A percentile compares a stretch with the other conserved stretches of the same genome.
phyloP scores from a whole-genome alignment of 2,888 invertebrate species.

The Cantharis nigra region DNA sequence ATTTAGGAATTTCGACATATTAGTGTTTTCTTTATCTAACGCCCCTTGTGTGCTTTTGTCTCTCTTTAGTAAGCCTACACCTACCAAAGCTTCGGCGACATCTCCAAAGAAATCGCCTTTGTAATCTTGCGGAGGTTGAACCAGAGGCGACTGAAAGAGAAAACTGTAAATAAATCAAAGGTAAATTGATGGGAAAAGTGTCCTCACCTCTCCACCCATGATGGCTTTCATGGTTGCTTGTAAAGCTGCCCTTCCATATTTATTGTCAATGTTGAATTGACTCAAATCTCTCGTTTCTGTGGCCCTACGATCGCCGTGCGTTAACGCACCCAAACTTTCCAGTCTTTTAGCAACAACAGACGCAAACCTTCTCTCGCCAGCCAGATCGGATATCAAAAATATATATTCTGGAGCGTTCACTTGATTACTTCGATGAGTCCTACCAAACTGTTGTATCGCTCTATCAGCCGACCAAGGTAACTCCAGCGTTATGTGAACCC shows the following conservation, averaged over 20 bases:
- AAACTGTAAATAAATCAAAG: too few species aligned
- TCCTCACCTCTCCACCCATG: constrained; percentile 75
- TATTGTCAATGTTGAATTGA: constrained; percentile 98
- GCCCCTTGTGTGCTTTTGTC: constrained; percentile 81
- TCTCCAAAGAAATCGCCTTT: constrained; percentile 94
- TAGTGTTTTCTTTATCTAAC: constrained; percentile 92
- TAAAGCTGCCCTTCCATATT: constrained; percentile 90
- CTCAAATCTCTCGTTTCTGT: constrained; percentile 96
- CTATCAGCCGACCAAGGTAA: constrained; percentile 99
- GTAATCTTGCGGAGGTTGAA: constrained; percentile 85
- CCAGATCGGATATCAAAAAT: constrained; percentile 97
- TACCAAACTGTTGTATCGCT: constrained; percentile 98
- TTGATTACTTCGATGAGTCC: constrained; percentile 64
- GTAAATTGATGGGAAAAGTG: too few species aligned
- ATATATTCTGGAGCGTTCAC: constrained; percentile 99
- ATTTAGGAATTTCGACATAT: constrained; percentile 98
- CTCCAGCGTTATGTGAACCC: constrained; percentile 98
- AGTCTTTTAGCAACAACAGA: constrained; percentile 95
- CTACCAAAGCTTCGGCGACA: constrained; percentile 90
- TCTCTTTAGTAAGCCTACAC: constrained; percentile 91
- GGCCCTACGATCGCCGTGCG: constrained; percentile 97
- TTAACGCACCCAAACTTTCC: constrained; percentile 86
- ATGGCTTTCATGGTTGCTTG: constrained; percentile 96
- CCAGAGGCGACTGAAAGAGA: constrained; percentile 63
- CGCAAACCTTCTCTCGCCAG: constrained; percentile 96